Conservation (phyloP, 2,888 invertebrate genomes). For the Oscheius sp. region DNA sequence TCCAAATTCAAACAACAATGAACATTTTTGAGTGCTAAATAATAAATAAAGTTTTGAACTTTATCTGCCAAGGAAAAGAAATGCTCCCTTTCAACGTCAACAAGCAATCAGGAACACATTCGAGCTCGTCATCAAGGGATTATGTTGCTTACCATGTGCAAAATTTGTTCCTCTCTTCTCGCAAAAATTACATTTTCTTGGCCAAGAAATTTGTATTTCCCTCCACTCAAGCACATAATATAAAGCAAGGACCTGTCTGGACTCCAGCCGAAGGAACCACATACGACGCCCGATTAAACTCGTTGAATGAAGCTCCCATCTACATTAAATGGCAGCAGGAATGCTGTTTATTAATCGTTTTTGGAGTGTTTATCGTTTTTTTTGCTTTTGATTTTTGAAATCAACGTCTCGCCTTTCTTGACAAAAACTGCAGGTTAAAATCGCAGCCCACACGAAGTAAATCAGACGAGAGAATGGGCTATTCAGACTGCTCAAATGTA, state of each 20-base stretch:
- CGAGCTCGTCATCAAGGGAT: not conserved
- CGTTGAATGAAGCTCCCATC: conserved; percentile 19
- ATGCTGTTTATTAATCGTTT: not conserved
- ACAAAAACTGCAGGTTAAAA: not conserved
- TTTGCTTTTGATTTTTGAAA: not conserved
- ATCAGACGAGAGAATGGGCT: too few relatives aligned
- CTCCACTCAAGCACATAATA: too few relatives aligned
- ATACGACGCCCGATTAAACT: conserved; percentile 19
- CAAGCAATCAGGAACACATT: conserved; percentile 6
- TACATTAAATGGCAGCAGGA: not conserved
- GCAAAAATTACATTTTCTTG: not conserved
- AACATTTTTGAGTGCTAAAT: conserved; percentile 16
- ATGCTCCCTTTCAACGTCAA: not conserved
- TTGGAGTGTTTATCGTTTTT: not conserved
- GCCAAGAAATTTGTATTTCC: too few relatives aligned
- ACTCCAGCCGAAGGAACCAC: not conserved
- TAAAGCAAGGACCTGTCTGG: not conserved
- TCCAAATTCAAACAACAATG: conserved; percentile 6
- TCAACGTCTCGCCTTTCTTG: not conserved
- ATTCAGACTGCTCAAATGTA: too few relatives aligned
- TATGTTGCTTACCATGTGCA: conserved; percentile 6
- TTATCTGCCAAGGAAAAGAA: not conserved
- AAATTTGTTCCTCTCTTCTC: not conserved
- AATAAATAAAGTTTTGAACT: conserved; percentile 28
- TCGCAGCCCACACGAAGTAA: too few relatives aligned